phyloP scores from a whole-genome alignment of 2,797 vertebrate species.

The Scolopax rusticola region DNA sequence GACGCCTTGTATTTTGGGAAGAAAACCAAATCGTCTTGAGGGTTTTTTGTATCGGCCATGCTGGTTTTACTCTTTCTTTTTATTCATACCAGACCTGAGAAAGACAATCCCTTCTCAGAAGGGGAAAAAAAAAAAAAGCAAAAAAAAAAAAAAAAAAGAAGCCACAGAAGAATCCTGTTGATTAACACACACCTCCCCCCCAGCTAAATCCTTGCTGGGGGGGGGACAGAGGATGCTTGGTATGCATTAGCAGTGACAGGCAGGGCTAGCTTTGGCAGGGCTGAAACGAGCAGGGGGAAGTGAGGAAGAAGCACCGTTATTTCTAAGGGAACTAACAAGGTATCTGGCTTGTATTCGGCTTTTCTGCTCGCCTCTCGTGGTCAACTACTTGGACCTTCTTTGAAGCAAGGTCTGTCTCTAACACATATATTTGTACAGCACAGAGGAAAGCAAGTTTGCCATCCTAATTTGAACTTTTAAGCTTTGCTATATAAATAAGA shows the following conservation, averaged over 20 bases:
- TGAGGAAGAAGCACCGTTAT: background rate
- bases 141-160: background rate
- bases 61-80: slow-evolving; percentile 22
- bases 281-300: background rate
- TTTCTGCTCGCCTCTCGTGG: background rate
- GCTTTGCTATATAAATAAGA: background rate
- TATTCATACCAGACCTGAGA: slow-evolving; percentile 47
- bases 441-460: background rate
- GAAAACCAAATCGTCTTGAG: background rate
- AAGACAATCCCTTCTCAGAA: slow-evolving; percentile 16
- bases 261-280: background rate
- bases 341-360: background rate
- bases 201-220: background rate
- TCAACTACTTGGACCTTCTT: background rate
- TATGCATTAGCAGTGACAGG: slow-evolving; percentile 24
- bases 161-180: background rate
- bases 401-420: background rate
- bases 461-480: background rate
- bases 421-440: background rate
- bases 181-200: background rate
- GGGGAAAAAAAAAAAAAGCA: background rate
- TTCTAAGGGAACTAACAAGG: slow-evolving; percentile 8
- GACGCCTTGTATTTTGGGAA: background rate
- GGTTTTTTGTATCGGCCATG: background rate
- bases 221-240: slow-evolving; percentile 15